Evolutionary conservation across 1,140 invertebrate species (phyloP).

Genomic region (Drusus annulatus): DNA sequence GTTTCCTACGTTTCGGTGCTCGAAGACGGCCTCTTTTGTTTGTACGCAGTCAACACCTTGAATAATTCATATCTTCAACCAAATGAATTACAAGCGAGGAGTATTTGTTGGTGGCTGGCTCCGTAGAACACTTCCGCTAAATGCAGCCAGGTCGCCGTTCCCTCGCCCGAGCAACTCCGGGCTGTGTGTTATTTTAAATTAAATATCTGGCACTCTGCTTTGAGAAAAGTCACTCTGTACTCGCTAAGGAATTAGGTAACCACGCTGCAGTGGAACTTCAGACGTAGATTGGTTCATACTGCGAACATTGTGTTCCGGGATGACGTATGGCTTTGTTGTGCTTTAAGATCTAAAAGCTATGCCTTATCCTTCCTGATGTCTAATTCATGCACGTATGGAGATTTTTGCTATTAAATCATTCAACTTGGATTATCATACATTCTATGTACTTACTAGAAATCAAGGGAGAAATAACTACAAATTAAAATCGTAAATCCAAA

Average conservation of each 20-base stretch:
- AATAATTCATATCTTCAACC: constrained; percentile 33
- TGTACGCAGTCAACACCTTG: constrained; percentile 17
- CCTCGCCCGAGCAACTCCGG: neutral
- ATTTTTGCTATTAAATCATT: no score
- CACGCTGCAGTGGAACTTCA: neutral
- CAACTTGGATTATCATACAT: no score
- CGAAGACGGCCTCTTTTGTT: constrained; percentile 20
- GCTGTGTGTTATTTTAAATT: neutral
- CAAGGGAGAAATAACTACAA: no score
- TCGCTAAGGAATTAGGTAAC: neutral
- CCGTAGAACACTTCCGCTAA: neutral
- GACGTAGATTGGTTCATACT: no score
- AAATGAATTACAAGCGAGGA: constrained; percentile 29
- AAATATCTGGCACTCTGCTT: constrained; percentile 18
- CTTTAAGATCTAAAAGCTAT: no score
- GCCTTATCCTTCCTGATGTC: no score
- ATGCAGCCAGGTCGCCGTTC: neutral
- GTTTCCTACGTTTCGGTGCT: neutral
- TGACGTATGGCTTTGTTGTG: neutral
- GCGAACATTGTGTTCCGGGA: neutral
- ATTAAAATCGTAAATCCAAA: no score
- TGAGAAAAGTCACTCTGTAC: neutral
- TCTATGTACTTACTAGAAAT: no score
- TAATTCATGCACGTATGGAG: no score
- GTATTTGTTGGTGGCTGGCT: neutral